phyloP scores from a whole-genome alignment of 1,140 invertebrate species.

The Lordiphosa stackelbergi region DNA sequence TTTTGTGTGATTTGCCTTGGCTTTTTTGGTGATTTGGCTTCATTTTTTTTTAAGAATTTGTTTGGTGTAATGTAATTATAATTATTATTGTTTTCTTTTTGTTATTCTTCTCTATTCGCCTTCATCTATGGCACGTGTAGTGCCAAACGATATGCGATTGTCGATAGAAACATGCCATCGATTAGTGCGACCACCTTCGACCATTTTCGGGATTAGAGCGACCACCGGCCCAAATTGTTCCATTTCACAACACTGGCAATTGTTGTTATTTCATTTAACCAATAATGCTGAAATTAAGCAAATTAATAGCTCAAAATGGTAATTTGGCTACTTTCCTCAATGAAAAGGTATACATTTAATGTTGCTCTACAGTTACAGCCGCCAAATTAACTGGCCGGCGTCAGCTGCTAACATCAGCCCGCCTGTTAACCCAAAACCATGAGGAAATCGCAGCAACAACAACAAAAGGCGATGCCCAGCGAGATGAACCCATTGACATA shows the following conservation, averaged over 20 bases:
- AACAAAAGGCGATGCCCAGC: constrained; percentile 29
- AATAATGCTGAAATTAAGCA: constrained; percentile 52
- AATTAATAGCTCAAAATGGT: constrained; percentile 46
- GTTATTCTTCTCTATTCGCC: too few species aligned
- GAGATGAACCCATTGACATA: constrained; percentile 81
- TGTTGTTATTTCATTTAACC: constrained; percentile 26
- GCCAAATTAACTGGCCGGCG: constrained; percentile 24
- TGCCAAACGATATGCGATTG: too few species aligned
- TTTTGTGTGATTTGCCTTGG: constrained; percentile 26
- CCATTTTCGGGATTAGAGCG: too few species aligned
- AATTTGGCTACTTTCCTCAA: neutral
- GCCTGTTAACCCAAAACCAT: constrained; percentile 25
- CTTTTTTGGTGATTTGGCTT: constrained; percentile 37
- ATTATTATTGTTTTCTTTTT: too few species aligned
- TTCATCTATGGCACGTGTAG: too few species aligned
- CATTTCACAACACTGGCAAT: neutral
- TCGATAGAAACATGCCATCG: too few species aligned
- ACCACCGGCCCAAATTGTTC: neutral
- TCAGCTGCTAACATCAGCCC: constrained; percentile 13
- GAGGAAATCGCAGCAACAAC: constrained; percentile 1
- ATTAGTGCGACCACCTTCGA: too few species aligned
- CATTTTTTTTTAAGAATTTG: constrained; percentile 25
- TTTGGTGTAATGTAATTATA: too few species aligned
- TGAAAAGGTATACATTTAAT: neutral
- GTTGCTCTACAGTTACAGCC: constrained; percentile 16